Conservation (phyloP, 92 coral and sea anemone genomes). For the Zoanthus sansibaricus region DNA sequence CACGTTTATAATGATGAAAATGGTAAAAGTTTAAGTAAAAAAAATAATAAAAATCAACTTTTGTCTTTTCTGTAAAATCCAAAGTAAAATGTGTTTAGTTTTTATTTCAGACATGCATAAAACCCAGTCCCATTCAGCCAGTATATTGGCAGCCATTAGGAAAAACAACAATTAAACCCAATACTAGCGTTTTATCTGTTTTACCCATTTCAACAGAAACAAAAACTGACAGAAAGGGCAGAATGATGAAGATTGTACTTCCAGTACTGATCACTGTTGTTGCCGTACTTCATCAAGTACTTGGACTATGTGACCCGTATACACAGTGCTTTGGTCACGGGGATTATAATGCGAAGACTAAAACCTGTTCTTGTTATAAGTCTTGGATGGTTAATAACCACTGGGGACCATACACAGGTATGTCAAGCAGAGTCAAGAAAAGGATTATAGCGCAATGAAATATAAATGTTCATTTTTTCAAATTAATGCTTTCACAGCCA, state of each 20-base stretch:
- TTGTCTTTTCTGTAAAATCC: too few species aligned
- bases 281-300: not conserved
- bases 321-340: constrained; percentile 91
- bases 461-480: too few species aligned
- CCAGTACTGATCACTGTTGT: not conserved
- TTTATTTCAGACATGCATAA: too few species aligned
- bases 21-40: too few species aligned
- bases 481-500: too few species aligned
- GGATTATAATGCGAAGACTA: constrained; percentile 54
- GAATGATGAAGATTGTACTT: constrained; percentile 14
- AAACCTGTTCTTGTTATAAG: constrained; percentile 67
- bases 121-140: too few species aligned
- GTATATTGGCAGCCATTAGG: not conserved
- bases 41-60: too few species aligned
- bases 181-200: not conserved
- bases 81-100: too few species aligned
- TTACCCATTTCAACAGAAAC: not conserved
- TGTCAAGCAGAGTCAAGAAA: not conserved
- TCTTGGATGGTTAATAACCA: constrained; percentile 15
- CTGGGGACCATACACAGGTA: constrained; percentile 61
- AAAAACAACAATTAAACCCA: not conserved
- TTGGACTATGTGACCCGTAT: constrained; percentile 67
- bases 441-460: too few species aligned
- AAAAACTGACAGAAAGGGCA: not conserved
- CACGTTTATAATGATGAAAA: too few species aligned